Percentiles rank a stretch among this genome's conserved stretches.
These are phyloP conservation scores for Erpetoichthys calabaricus DNA, from an alignment of 2,797 vertebrate genomes.

Conservation along the genomic window DNA sequence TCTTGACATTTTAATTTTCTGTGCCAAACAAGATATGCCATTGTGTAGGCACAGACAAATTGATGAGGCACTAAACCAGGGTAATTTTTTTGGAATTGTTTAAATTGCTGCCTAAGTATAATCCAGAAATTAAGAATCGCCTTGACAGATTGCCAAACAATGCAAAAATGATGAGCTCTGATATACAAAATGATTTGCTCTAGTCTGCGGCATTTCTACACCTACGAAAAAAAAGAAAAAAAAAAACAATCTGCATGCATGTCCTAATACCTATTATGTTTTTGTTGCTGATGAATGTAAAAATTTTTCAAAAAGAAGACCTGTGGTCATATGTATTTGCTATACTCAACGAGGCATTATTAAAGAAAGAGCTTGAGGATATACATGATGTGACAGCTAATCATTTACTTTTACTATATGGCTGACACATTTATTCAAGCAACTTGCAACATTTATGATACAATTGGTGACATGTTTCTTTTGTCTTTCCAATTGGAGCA, in stretches of 20 bases:
- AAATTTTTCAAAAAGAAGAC: conserved; percentile 5
- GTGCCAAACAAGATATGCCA: conserved; percentile 7
- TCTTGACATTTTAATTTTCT: conserved; percentile 7
- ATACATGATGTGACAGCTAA: no score
- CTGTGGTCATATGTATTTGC: neutral
- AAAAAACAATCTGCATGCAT: neutral
- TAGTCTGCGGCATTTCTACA: neutral
- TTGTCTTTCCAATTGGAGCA: no score
- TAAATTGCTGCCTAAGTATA: conserved; percentile 8
- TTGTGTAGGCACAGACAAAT: conserved; percentile 5
- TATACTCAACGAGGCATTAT: neutral
- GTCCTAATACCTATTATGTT: neutral
- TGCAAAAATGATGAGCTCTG: conserved; percentile 1
- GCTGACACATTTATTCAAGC: no score
- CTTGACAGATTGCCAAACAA: conserved; percentile 5
- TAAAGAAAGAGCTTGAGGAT: conserved; percentile 5
- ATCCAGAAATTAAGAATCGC: conserved; percentile 4
- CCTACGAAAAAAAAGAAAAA: neutral
- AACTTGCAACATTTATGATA: no score
- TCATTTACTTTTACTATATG: no score
- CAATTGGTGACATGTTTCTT: no score
- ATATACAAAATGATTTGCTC: conserved; percentile 4
- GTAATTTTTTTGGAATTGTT: conserved; percentile 11
- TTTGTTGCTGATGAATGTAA: conserved; percentile 2
- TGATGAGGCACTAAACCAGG: conserved; percentile 8